These are phyloP conservation scores for Hypena proboscidalis DNA, from an alignment of 2,888 invertebrate species.

Conservation along the genomic window DNA sequence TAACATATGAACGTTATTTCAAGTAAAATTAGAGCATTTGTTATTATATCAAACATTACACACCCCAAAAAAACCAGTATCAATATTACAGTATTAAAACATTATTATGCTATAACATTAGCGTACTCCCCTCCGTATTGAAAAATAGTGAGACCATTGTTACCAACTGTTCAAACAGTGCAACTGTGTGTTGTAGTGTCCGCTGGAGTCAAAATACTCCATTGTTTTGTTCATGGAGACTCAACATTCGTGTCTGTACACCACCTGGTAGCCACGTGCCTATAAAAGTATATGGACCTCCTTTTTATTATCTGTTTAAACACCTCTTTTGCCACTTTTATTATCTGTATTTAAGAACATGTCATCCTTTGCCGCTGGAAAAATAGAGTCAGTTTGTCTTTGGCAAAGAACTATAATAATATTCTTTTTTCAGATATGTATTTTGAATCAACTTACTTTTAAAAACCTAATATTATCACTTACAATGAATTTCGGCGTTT, in stretches of 20 bases:
- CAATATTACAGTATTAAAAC: slow-evolving; percentile 24
- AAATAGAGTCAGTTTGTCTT: not conserved
- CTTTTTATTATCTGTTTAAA: slow-evolving; percentile 28
- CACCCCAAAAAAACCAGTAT: slow-evolving; percentile 23
- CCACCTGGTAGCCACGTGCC: slow-evolving; percentile 70
- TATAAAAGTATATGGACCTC: slow-evolving; percentile 18
- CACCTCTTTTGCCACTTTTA: slow-evolving; percentile 6
- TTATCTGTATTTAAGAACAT: no score
- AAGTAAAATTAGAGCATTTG: not conserved
- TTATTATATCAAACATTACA: not conserved
- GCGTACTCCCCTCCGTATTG: slow-evolving; percentile 40
- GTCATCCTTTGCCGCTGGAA: not conserved
- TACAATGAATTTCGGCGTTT: no score
- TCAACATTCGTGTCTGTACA: slow-evolving; percentile 58
- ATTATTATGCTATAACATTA: slow-evolving; percentile 33
- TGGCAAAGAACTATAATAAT: not conserved
- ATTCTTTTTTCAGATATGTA: no score
- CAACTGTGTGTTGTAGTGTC: slow-evolving; percentile 49
- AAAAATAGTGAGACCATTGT: slow-evolving; percentile 61
- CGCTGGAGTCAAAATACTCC: slow-evolving; percentile 71
- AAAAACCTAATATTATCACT: no score
- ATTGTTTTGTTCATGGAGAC: slow-evolving; percentile 69
- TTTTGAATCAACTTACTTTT: no score
- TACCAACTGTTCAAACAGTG: slow-evolving; percentile 70
- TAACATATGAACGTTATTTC: not conserved